phyloP scores from a whole-genome alignment of 2,888 invertebrate genomes.

The Gisinianus flammeolus region DNA sequence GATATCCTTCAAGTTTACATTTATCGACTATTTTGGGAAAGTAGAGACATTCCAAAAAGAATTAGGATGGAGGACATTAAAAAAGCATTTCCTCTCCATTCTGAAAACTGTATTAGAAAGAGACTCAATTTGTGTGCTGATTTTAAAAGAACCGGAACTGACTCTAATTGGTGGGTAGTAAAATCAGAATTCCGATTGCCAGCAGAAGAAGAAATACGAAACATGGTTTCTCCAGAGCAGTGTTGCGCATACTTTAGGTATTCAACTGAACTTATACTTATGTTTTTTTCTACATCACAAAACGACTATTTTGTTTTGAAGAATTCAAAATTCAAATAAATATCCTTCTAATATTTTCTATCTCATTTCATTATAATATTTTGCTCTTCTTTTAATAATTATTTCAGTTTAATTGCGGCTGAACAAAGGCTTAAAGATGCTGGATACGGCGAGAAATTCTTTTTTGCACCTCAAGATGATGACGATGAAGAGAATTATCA shows the following conservation, averaged over 20 bases:
- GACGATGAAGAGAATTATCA: constrained; percentile 96
- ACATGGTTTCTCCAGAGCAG: constrained; percentile 98
- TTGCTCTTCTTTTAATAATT: not conserved
- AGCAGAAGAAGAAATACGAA: constrained; percentile 95
- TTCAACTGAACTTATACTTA: too few species aligned
- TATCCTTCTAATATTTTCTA: not conserved
- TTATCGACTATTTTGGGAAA: constrained; percentile 96
- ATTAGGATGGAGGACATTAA: constrained; percentile 99
- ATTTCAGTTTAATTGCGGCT: constrained; percentile 94
- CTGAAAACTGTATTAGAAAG: constrained; percentile 96
- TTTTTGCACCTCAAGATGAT: constrained; percentile 95
- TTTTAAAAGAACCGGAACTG: constrained; percentile 90
- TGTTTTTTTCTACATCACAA: too few species aligned
- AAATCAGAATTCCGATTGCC: constrained; percentile 94
- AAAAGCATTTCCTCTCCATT: constrained; percentile 96
- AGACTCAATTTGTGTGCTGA: constrained; percentile 96
- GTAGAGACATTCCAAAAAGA: constrained; percentile 84
- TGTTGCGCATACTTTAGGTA: constrained; percentile 94
- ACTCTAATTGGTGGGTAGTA: constrained; percentile 91
- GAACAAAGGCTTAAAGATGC: constrained; percentile 87
- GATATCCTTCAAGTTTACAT: constrained; percentile 99
- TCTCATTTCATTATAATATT: too few species aligned
- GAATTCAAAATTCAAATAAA: not conserved
- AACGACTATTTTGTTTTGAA: too few species aligned
- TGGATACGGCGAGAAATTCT: constrained; percentile 95